Evolutionary conservation across 2,888 invertebrate genomes (phyloP).

Genomic region (Parasteatoda lunata): DNA sequence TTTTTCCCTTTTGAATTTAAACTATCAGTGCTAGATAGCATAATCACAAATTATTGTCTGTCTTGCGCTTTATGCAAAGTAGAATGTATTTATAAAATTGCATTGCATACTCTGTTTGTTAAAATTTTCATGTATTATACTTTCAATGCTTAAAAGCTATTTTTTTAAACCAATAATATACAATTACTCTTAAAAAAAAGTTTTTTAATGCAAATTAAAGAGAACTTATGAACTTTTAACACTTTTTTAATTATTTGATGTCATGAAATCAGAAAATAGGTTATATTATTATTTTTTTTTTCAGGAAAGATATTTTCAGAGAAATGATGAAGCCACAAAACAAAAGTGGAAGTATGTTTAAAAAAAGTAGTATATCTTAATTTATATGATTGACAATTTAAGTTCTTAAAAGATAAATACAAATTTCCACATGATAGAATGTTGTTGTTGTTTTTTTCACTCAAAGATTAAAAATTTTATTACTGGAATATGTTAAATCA

Average conservation of each 20-base stretch:
- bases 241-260: too few species aligned
- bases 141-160: background rate
- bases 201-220: background rate
- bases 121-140: too few species aligned
- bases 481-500: too few species aligned
- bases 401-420: background rate
- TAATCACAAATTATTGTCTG: background rate
- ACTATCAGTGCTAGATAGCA: too few species aligned
- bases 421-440: background rate
- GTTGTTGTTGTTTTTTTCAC: too few species aligned
- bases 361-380: background rate
- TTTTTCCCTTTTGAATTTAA: too few species aligned
- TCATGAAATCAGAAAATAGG: too few species aligned
- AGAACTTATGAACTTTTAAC: too few species aligned
- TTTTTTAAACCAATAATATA: background rate
- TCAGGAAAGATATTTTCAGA: constrained; percentile 72
- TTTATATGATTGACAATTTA: background rate
- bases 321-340: constrained; percentile 1
- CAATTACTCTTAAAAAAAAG: background rate
- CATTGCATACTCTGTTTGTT: background rate
- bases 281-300: constrained; percentile 67
- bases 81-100: background rate
- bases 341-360: constrained; percentile 45
- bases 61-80: background rate
- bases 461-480: too few species aligned